Evolutionary conservation across 2,888 invertebrate species (phyloP).

Genomic region (Drosophila leonis): DNA sequence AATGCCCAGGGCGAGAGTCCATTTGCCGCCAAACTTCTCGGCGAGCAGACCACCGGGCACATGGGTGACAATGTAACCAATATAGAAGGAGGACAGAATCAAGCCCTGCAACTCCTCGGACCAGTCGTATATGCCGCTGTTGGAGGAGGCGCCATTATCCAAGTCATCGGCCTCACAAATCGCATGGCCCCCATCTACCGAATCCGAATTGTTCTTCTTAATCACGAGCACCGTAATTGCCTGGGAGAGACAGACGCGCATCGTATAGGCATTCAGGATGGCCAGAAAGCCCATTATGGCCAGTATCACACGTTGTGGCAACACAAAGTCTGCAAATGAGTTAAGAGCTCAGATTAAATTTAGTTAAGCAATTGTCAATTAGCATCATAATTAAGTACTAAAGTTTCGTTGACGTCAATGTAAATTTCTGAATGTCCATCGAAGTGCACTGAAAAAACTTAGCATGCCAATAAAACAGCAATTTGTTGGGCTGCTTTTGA

Average conservation of each 20-base stretch:
- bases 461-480: conserved; percentile 62
- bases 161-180: conserved; percentile 76
- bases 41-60: conserved; percentile 93
- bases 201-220: conserved; percentile 71
- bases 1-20: conserved; percentile 92
- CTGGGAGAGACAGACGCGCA: conserved; percentile 90
- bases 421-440: conserved; percentile 4
- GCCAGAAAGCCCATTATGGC: conserved; percentile 91
- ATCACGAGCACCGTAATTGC: conserved; percentile 90
- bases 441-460: conserved; percentile 39
- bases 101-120: conserved; percentile 90
- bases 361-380: conserved; percentile 3
- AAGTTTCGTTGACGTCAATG: conserved; percentile 46
- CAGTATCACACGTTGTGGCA: conserved; percentile 89
- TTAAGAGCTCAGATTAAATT: not conserved
- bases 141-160: conserved; percentile 32
- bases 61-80: conserved; percentile 93
- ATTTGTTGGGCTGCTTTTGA: conserved; percentile 21
- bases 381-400: conserved; percentile 12
- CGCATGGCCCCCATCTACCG: conserved; percentile 42
- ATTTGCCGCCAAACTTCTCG: conserved; percentile 94
- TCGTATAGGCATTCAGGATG: conserved; percentile 90
- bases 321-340: conserved; percentile 73
- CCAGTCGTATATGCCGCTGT: conserved; percentile 87
- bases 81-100: conserved; percentile 93